These are phyloP conservation scores for Apistogramma diplotaenia DNA, from an alignment of 2,113 vertebrate genomes.

Conservation along the genomic window DNA sequence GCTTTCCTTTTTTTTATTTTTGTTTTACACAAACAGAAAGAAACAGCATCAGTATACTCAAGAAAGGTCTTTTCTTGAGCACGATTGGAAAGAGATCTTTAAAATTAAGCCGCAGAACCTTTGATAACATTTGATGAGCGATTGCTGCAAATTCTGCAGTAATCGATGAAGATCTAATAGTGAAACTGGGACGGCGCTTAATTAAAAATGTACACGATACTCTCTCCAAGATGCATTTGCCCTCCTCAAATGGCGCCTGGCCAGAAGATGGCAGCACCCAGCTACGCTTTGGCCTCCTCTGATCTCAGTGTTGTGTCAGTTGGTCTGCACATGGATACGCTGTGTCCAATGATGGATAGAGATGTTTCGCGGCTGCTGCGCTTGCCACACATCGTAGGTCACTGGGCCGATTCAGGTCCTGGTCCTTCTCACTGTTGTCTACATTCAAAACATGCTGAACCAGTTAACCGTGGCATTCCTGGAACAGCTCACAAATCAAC, in stretches of 20 bases:
- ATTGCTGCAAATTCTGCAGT: neutral
- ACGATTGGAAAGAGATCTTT: neutral
- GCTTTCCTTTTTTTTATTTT: neutral
- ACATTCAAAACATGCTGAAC: constrained; percentile 44
- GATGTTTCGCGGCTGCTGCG: constrained; percentile 50
- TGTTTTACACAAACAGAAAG: constrained; percentile 22
- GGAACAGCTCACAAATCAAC: constrained; percentile 48
- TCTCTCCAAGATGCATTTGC: neutral
- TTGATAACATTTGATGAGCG: neutral
- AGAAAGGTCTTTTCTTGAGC: constrained; percentile 9
- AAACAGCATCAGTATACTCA: neutral
- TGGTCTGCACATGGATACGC: constrained; percentile 1
- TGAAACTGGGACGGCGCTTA: neutral
- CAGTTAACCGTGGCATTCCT: constrained; percentile 55
- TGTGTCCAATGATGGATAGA: constrained; percentile 60
- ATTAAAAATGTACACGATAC: neutral
- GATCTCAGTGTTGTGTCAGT: constrained; percentile 27
- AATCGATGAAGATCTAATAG: neutral
- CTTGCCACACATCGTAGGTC: constrained; percentile 51
- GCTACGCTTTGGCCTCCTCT: constrained; percentile 60
- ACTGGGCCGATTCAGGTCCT: constrained; percentile 47
- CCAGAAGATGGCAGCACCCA: constrained; percentile 81
- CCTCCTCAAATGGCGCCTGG: neutral
- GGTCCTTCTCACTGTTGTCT: constrained; percentile 30
- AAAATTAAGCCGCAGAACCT: neutral